phyloP scores from a whole-genome alignment of 2,113 vertebrate genomes.

The Planiliza haematocheilus region DNA sequence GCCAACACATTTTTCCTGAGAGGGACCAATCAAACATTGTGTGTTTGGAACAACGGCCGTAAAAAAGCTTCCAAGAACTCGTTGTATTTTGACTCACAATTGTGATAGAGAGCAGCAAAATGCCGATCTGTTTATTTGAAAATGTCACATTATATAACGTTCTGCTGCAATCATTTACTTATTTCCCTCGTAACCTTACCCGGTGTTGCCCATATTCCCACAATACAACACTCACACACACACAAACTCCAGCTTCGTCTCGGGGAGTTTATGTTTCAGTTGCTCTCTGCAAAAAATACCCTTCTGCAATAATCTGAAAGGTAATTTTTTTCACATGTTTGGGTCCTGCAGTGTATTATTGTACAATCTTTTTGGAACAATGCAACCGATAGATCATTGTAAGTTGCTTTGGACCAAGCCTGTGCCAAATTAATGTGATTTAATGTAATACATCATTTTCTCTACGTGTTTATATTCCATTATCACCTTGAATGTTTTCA shows the following conservation, averaged over 20 bases:
- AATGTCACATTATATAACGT: conserved; percentile 52
- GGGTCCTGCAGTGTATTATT: neutral
- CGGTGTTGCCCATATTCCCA: conserved; percentile 27
- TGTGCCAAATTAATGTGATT: conserved; percentile 13
- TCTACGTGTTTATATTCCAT: conserved; percentile 15
- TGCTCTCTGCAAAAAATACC: conserved; percentile 2
- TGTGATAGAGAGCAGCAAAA: conserved; percentile 37
- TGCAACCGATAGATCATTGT: conserved; percentile 1
- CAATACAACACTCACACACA: conserved; percentile 20
- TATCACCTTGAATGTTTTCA: conserved; percentile 34
- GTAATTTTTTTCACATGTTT: neutral
- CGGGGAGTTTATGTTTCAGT: neutral
- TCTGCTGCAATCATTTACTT: conserved; percentile 37
- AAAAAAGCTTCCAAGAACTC: conserved; percentile 12
- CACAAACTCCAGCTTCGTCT: conserved; percentile 16
- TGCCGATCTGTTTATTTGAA: conserved; percentile 58
- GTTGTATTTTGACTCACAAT: conserved; percentile 30
- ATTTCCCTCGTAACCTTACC: conserved; percentile 47
- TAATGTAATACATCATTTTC: conserved; percentile 16
- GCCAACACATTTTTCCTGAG: conserved; percentile 24
- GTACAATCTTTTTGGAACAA: conserved; percentile 28
- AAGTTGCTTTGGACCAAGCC: neutral
- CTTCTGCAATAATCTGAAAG: conserved; percentile 7
- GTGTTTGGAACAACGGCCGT: conserved; percentile 29
- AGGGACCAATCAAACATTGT: conserved; percentile 29